Evolutionary conservation across 2,888 invertebrate species (phyloP), one percentile per base, ranked within the genome.

Genomic region (Drosophila fungiperda): DNA sequence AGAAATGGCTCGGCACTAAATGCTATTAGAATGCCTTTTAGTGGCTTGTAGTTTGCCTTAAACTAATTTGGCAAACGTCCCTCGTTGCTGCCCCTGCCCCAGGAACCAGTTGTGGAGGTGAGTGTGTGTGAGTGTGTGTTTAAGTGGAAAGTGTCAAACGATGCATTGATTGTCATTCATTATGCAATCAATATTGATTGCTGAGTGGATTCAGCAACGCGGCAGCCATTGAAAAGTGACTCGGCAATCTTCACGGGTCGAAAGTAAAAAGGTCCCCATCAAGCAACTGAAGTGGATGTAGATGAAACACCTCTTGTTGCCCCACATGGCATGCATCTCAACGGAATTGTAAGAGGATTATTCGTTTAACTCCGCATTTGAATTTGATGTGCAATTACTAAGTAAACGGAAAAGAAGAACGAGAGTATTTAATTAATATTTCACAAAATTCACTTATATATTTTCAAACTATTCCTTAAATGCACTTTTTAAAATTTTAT

Each of bases 131-230:
- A 0, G 45, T 45, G 63, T 48, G 59, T 29, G 62, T 52, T 55
- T 53, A 65, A 71, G 53, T 55, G 76, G 45, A 77, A 85, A 81
- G 76, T 85, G 88, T 82, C 86, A 80, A 73, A 73, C 71, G 73
- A 66, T 76, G 83, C 82, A 73, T 64, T 77, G 88, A 83, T 78
- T 86, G 86, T 82, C 88, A 86, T 87, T 83, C 88, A 85, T 87
- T 87, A 87, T 86, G 88, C 85, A 85, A 86, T 85, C 86, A 87
- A 87, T 85, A 87, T 83, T 86, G 85, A 86, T 86, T 85, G 85
- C 85, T 81, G 61, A 64, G 69, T 68, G 70, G 57, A 64, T 59
- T 67, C 75, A 66, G 62, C 59, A 38, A 58, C 68, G 52, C 76
- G 71, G 57, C 68, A 78, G 70, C 75, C 78, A 80, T 72, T 83